phyloP scores from a whole-genome alignment of 2,113 vertebrate genomes.

The Gavialis gangeticus region DNA sequence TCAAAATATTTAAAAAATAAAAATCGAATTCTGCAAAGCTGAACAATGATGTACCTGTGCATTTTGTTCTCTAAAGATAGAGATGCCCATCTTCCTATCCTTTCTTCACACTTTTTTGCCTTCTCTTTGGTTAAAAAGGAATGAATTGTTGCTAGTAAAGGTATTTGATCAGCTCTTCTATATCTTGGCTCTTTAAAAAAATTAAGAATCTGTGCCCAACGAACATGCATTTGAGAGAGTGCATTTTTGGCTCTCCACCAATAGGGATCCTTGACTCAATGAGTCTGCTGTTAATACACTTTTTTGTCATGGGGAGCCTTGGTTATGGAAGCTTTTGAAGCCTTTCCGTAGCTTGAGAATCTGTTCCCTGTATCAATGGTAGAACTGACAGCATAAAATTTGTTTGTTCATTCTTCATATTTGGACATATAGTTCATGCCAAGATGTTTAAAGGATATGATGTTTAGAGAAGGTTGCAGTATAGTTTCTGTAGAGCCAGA shows the following conservation, averaged over 20 bases:
- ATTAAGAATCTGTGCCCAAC: not conserved
- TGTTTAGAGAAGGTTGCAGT: not conserved
- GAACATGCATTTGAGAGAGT: not conserved
- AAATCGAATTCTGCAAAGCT: too few relatives aligned
- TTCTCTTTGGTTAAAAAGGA: not conserved
- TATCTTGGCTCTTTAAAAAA: not conserved
- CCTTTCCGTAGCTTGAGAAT: not conserved
- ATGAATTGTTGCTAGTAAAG: not conserved
- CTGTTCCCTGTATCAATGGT: not conserved
- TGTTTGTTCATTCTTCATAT: not conserved
- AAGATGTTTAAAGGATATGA: not conserved
- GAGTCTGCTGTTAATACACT: not conserved
- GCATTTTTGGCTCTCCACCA: not conserved
- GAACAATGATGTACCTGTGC: not conserved
- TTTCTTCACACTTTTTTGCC: not conserved
- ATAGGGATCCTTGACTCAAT: not conserved
- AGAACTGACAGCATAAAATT: not conserved
- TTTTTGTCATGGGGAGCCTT: not conserved
- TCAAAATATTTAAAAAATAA: too few relatives aligned
- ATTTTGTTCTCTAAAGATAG: not conserved
- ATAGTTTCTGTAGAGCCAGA: not conserved
- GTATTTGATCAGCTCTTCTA: not conserved
- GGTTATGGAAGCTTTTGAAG: not conserved
- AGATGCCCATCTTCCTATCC: not conserved
- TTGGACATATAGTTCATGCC: not conserved